phyloP scores from a whole-genome alignment of 92 coral and sea anemone species.

The Micromussa lordhowensis region DNA sequence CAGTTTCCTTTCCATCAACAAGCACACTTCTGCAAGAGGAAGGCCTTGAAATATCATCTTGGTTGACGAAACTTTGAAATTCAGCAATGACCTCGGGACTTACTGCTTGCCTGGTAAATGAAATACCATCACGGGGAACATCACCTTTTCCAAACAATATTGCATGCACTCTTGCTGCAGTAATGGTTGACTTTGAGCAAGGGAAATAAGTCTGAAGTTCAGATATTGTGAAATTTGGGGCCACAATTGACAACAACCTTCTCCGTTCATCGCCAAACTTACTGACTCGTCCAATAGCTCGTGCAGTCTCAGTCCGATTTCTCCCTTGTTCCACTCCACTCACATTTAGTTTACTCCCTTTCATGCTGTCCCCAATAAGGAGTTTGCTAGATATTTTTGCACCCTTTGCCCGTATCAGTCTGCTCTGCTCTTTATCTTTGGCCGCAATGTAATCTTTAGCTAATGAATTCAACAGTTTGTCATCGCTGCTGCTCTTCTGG shows the following conservation, averaged over 20 bases:
- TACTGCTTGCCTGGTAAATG: constrained; percentile 49
- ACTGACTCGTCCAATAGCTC: not conserved
- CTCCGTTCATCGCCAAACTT: constrained; percentile 12
- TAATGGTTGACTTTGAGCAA: constrained; percentile 13
- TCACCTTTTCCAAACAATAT: constrained; percentile 67
- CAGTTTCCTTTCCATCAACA: constrained; percentile 33
- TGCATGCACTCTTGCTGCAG: constrained; percentile 65
- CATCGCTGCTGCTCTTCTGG: not conserved
- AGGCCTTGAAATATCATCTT: constrained; percentile 41
- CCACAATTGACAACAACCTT: constrained; percentile 52
- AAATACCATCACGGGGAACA: constrained; percentile 25
- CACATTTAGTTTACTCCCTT: not conserved
- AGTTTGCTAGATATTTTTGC: not conserved
- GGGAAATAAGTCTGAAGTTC: constrained; percentile 17
- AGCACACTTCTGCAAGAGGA: constrained; percentile 61
- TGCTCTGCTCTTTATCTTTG: constrained; percentile 15
- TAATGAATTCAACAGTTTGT: not conserved
- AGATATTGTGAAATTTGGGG: constrained; percentile 26
- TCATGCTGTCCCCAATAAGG: not conserved
- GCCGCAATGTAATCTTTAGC: not conserved
- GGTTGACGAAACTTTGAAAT: constrained; percentile 33
- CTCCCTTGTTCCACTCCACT: not conserved
- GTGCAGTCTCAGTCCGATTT: not conserved
- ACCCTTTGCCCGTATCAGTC: constrained; percentile 20
- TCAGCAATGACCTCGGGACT: constrained; percentile 46